These are phyloP conservation scores for Latrodectus hesperus DNA, from an alignment of 2,888 invertebrate genomes.

Conservation along the genomic window DNA sequence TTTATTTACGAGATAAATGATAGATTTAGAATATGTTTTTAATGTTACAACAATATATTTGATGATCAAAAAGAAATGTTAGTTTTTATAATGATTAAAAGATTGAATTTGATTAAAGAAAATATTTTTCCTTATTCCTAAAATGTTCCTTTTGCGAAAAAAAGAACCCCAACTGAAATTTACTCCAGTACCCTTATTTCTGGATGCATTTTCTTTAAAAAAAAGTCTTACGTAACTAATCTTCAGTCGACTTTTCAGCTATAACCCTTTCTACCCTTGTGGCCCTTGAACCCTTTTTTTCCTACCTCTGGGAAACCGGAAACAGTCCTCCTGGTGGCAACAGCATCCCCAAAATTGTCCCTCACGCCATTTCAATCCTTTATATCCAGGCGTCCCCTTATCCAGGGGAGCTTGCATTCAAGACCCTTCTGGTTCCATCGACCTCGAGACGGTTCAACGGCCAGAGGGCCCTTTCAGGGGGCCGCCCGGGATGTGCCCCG, in stretches of 20 bases:
- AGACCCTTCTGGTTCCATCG: slow-evolving; percentile 4
- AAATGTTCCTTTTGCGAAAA: too few relatives aligned
- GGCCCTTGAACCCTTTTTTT: slow-evolving; percentile 11
- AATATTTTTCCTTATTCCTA: too few relatives aligned
- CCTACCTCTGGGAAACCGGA: slow-evolving; percentile 30
- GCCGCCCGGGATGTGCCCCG: neutral
- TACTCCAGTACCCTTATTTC: too few relatives aligned
- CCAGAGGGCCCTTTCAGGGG: neutral
- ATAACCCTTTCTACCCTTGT: neutral
- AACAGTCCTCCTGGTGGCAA: slow-evolving; percentile 8
- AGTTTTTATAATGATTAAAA: too few relatives aligned
- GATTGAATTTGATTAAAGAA: too few relatives aligned
- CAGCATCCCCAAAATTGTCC: slow-evolving; percentile 33
- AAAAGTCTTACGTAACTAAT: too few relatives aligned
- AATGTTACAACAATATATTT: too few relatives aligned
- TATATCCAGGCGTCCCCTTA: slow-evolving; percentile 6
- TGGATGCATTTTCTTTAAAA: too few relatives aligned
- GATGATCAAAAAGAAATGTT: too few relatives aligned
- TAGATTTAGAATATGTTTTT: too few relatives aligned
- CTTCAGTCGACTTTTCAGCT: neutral
- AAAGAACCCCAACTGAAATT: too few relatives aligned
- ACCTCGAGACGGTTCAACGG: slow-evolving; percentile 22
- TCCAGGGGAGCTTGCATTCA: neutral
- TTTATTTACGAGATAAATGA: too few relatives aligned
- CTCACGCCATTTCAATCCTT: slow-evolving; percentile 45